These are phyloP conservation scores for Trachythela sp. DNA, from an alignment of 64 coral and sea anemone genomes.

Conservation along the genomic window DNA sequence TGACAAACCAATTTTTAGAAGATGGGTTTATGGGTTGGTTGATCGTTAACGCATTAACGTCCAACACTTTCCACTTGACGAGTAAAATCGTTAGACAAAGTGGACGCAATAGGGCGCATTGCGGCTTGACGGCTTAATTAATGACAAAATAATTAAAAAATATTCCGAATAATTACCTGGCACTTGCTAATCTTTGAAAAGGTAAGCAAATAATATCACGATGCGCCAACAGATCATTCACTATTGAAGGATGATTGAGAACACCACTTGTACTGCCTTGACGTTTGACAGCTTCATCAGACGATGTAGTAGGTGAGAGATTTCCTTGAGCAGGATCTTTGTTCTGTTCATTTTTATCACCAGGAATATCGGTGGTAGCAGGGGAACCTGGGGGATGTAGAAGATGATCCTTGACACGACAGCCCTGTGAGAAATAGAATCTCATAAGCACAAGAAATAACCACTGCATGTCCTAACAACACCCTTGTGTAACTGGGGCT, in stretches of 20 bases:
- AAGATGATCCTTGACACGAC: not conserved
- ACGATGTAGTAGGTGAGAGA: not conserved
- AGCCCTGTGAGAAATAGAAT: not conserved
- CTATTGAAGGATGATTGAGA: constrained; percentile 44
- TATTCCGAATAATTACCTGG: constrained; percentile 30
- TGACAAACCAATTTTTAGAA: too few species aligned
- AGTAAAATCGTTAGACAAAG: too few species aligned
- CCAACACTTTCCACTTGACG: too few species aligned
- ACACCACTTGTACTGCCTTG: not conserved
- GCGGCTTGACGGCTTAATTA: too few species aligned
- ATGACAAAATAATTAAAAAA: not conserved
- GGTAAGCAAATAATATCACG: constrained; percentile 50
- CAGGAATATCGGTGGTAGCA: not conserved
- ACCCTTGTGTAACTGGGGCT: too few species aligned
- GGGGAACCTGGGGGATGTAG: not conserved
- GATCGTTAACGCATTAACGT: too few species aligned
- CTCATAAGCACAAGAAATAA: not conserved
- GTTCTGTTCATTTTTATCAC: not conserved
- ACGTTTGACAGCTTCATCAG: not conserved
- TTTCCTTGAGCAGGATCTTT: too few species aligned
- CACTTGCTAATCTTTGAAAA: constrained; percentile 50
- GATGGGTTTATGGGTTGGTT: too few species aligned
- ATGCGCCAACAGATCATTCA: constrained; percentile 54
- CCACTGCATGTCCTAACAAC: too few species aligned
- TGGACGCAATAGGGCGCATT: too few species aligned